Conservation (phyloP, 2,113 vertebrate genomes). For the Leuciscus idus region DNA sequence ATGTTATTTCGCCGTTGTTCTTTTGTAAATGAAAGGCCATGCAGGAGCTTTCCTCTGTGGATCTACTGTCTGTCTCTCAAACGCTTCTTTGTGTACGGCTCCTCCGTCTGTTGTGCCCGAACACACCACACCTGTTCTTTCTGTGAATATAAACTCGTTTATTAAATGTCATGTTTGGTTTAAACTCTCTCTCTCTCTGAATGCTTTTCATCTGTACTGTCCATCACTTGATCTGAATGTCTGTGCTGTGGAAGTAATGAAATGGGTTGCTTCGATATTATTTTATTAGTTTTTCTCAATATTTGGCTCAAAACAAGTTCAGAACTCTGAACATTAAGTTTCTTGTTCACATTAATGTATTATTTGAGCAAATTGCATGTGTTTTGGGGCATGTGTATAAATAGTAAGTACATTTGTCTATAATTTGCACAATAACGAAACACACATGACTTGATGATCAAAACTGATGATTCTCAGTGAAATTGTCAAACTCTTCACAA, state of each 20-base stretch:
- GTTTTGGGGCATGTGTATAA: no score
- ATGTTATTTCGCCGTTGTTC: not conserved
- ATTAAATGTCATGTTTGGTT: slow-evolving; percentile 34
- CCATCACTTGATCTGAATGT: not conserved
- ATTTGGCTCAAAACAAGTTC: no score
- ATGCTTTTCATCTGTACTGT: not conserved
- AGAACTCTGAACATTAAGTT: no score
- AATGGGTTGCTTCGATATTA: not conserved
- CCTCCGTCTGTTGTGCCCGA: not conserved
- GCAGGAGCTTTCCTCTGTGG: not conserved
- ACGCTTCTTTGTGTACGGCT: not conserved
- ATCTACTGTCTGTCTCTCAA: not conserved
- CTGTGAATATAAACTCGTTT: not conserved
- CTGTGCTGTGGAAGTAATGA: not conserved
- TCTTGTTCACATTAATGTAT: no score
- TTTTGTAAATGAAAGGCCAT: not conserved
- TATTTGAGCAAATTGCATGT: no score
- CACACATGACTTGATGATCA: no score
- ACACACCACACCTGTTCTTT: slow-evolving; percentile 1
- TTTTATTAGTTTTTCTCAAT: not conserved
- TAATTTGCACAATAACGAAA: no score
- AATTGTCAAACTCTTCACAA: no score
- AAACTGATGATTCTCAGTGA: no score
- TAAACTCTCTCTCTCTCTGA: slow-evolving; percentile 16
- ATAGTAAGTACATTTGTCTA: no score